Percentiles rank a stretch among this genome's conserved stretches.
These are phyloP conservation scores for Anguilla rostrata DNA, from an alignment of 2,113 vertebrate genomes.

Conservation along the genomic window DNA sequence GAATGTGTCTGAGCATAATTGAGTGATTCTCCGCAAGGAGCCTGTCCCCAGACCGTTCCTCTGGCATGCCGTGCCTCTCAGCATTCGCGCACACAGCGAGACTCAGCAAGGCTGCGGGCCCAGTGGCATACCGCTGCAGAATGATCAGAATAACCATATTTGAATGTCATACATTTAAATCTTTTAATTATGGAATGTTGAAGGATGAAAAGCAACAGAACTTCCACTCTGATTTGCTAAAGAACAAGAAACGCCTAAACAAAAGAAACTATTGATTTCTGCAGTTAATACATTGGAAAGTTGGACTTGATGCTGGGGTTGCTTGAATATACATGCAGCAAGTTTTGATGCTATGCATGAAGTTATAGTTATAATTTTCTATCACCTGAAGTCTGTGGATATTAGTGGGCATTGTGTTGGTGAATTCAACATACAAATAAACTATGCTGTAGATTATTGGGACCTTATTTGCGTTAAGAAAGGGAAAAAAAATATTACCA, in stretches of 20 bases:
- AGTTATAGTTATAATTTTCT: background rate
- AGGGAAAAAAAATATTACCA: background rate
- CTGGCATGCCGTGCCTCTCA: no score
- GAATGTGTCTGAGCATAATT: background rate
- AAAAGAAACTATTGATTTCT: no score
- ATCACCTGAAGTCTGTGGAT: background rate
- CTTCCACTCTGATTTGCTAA: background rate
- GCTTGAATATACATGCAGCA: background rate
- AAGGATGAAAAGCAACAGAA: background rate
- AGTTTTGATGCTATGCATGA: background rate
- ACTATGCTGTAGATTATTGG: background rate
- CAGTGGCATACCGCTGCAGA: background rate
- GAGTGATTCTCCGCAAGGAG: background rate
- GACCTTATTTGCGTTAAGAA: background rate
- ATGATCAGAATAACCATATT: background rate
- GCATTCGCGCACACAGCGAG: no score
- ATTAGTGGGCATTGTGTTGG: background rate
- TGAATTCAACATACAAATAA: background rate
- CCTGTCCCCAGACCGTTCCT: background rate
- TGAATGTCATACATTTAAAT: background rate
- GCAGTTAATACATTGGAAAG: background rate
- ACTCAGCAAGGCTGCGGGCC: background rate
- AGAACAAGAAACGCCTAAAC: background rate
- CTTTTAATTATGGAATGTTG: background rate
- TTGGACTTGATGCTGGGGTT: background rate